Percentiles rank a stretch among this genome's conserved stretches.
These are phyloP conservation scores for Myiozetetes cayanensis DNA, from an alignment of 2,113 vertebrate genomes.

Conservation along the genomic window DNA sequence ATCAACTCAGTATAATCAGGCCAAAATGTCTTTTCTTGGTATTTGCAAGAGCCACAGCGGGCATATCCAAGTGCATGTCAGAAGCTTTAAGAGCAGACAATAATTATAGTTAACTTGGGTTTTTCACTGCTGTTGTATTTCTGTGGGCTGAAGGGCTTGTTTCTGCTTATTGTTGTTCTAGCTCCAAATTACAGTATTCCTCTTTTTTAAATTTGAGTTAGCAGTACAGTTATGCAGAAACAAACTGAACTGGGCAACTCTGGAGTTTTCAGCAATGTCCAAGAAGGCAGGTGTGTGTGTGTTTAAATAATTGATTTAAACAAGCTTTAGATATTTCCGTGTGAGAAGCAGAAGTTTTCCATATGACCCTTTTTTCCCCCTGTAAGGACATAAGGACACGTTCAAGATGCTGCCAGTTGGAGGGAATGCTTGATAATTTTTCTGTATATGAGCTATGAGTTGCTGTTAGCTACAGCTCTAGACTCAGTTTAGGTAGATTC, in stretches of 20 bases:
- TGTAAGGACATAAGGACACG: neutral
- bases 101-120: neutral
- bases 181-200: neutral
- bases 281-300: neutral
- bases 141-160: neutral
- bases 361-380: neutral
- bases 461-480: neutral
- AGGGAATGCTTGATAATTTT: neutral
- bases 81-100: neutral
- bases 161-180: neutral
- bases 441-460: neutral
- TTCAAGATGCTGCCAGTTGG: neutral
- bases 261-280: neutral
- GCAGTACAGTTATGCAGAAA: neutral
- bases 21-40: neutral
- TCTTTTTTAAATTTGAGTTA: neutral
- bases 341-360: neutral
- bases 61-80: neutral
- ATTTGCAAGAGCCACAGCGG: neutral
- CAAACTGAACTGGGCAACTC: neutral
- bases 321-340: neutral
- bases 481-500: neutral
- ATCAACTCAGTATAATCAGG: neutral
- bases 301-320: neutral
- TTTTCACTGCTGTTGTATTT: neutral